These are phyloP conservation scores for Parambassis ranga DNA, from an alignment of 2,797 vertebrate genomes.

Conservation along the genomic window DNA sequence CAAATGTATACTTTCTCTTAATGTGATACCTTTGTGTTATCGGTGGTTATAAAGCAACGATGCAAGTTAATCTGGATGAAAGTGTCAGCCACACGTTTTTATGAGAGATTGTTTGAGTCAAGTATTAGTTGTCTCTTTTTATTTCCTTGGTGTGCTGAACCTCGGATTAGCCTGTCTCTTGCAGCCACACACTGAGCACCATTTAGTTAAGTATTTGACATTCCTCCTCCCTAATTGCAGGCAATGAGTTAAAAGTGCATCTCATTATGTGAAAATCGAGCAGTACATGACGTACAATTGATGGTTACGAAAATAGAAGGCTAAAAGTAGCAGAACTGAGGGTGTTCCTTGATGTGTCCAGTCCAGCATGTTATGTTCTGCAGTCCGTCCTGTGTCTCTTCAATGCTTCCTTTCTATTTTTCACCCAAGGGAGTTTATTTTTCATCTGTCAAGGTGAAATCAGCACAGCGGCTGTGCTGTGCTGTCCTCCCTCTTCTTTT, in stretches of 20 bases:
- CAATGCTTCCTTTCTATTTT: neutral
- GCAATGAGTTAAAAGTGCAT: slow-evolving; percentile 25
- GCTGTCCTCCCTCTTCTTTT: slow-evolving; percentile 5
- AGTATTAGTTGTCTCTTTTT: neutral
- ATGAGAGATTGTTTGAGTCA: neutral
- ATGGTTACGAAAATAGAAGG: neutral
- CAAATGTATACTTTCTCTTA: neutral
- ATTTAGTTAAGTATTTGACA: slow-evolving; percentile 36
- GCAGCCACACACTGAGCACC: slow-evolving; percentile 3
- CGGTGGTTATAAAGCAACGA: neutral
- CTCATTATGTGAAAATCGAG: slow-evolving; percentile 36
- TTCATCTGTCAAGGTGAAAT: neutral
- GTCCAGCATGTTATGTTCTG: neutral
- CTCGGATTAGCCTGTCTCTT: slow-evolving; percentile 24
- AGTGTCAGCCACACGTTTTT: neutral
- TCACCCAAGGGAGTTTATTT: slow-evolving; percentile 17
- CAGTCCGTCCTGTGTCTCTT: neutral
- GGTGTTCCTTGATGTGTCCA: neutral
- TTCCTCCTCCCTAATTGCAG: slow-evolving; percentile 53
- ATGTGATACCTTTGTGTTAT: neutral
- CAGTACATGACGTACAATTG: slow-evolving; percentile 7
- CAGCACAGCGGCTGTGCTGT: slow-evolving; percentile 13
- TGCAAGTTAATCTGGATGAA: neutral
- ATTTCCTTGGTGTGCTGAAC: neutral
- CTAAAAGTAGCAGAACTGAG: slow-evolving; percentile 2